Evolutionary conservation across 2,797 vertebrate genomes (phyloP).

Genomic region (Tympanoctomys barrerae): DNA sequence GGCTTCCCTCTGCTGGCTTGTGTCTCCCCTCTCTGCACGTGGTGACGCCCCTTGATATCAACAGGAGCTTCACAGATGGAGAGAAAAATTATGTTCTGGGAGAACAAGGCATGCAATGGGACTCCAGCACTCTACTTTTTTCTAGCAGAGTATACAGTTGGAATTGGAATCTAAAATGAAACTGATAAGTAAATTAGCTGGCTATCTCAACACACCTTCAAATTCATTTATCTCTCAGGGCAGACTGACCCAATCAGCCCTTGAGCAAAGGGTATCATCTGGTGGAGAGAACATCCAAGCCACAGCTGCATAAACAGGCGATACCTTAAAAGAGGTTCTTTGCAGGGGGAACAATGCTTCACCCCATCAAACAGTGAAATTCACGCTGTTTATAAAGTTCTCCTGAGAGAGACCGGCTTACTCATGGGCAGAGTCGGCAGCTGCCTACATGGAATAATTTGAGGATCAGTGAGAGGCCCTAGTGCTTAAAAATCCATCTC

Average conservation of each 20-base stretch:
- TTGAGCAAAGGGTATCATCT: background rate
- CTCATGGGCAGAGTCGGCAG: slow-evolving; percentile 69
- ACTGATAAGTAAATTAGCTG: slow-evolving; percentile 56
- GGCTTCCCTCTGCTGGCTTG: slow-evolving; percentile 73
- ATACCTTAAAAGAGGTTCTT: slow-evolving; percentile 57
- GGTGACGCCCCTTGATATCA: slow-evolving; percentile 78
- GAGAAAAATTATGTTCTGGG: slow-evolving; percentile 51
- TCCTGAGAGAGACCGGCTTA: slow-evolving; percentile 75
- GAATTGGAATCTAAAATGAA: slow-evolving; percentile 69
- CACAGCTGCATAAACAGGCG: slow-evolving; percentile 30
- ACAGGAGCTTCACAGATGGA: slow-evolving; percentile 77
- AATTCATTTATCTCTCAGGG: slow-evolving; percentile 50
- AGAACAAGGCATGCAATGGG: slow-evolving; percentile 36
- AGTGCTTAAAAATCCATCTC: slow-evolving; percentile 77
- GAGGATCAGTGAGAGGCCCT: slow-evolving; percentile 72
- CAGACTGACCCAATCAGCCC: slow-evolving; percentile 38
- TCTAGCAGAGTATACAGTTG: slow-evolving; percentile 30
- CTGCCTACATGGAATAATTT: slow-evolving; percentile 78
- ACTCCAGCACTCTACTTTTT: slow-evolving; percentile 63
- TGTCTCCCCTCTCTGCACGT: slow-evolving; percentile 69
- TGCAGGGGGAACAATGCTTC: slow-evolving; percentile 62
- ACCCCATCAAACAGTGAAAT: slow-evolving; percentile 67
- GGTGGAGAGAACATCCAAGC: slow-evolving; percentile 52
- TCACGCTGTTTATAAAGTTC: slow-evolving; percentile 76
- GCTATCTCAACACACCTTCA: slow-evolving; percentile 50